These are phyloP conservation scores for Mallateleia sp. DNA, from an alignment of 2,888 invertebrate genomes.

Conservation along the genomic window DNA sequence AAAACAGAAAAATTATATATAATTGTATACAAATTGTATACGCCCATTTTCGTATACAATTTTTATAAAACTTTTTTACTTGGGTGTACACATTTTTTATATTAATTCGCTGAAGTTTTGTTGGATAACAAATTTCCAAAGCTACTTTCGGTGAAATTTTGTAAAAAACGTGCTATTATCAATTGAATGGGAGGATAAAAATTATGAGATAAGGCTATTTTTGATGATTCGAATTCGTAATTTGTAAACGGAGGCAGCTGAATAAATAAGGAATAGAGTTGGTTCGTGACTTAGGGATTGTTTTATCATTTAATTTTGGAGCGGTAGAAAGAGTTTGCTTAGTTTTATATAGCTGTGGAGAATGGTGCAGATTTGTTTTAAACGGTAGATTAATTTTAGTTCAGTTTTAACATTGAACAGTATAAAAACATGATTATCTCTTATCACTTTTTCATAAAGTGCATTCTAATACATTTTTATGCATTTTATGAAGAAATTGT, in stretches of 20 bases:
- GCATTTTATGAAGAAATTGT: no score
- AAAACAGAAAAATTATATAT: no score
- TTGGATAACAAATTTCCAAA: no score
- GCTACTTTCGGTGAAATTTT: not conserved
- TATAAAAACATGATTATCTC: no score
- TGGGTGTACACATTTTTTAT: not conserved
- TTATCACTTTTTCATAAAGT: no score
- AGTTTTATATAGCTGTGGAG: constrained; percentile 1
- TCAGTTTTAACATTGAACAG: no score
- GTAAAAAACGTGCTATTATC: not conserved
- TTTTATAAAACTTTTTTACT: no score
- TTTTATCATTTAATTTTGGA: constrained; percentile 21
- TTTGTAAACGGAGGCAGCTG: constrained; percentile 40
- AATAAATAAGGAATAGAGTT: constrained; percentile 28
- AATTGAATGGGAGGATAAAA: constrained; percentile 1
- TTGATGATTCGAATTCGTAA: constrained; percentile 50
- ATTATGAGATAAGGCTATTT: constrained; percentile 43
- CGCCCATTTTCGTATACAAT: no score
- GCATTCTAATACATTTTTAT: no score
- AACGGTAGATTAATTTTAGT: not conserved
- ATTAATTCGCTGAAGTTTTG: no score
- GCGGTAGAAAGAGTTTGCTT: constrained; percentile 13
- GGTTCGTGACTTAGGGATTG: constrained; percentile 26
- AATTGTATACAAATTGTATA: no score
- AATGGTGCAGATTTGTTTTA: not conserved